Percentiles rank a stretch among this genome's conserved stretches.
Conservation (phyloP, 2,888 invertebrate genomes). For the Dryobotodes eremita region DNA sequence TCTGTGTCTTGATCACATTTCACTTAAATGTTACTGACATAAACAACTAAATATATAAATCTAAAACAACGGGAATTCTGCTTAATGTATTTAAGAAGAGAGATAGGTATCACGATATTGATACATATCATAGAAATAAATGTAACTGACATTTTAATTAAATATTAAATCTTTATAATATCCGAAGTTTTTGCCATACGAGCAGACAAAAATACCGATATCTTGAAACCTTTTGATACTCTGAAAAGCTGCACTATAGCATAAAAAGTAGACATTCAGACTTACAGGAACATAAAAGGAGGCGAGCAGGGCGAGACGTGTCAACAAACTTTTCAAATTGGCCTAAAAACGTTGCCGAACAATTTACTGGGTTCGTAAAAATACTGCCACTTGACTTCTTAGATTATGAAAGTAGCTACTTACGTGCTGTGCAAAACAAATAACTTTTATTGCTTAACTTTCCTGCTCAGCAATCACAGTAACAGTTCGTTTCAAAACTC, state of each 20-base stretch:
- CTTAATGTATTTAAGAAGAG: neutral
- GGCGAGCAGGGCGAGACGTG: conserved; percentile 24
- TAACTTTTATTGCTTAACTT: conserved; percentile 66
- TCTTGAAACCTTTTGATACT: neutral
- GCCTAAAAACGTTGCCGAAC: conserved; percentile 48
- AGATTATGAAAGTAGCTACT: conserved; percentile 59
- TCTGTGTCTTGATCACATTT: conserved; percentile 1
- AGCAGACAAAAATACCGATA: neutral
- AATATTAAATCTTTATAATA: neutral
- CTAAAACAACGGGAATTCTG: neutral
- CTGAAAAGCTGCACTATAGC: conserved; percentile 22
- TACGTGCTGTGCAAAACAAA: conserved; percentile 60
- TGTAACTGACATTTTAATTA: neutral
- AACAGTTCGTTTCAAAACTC: conserved; percentile 57
- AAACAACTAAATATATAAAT: neutral
- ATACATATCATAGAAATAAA: neutral
- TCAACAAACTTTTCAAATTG: conserved; percentile 63
- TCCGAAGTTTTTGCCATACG: neutral
- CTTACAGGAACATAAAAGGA: conserved; percentile 46
- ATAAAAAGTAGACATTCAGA: conserved; percentile 41
- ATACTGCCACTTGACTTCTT: conserved; percentile 60
- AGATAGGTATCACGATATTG: neutral
- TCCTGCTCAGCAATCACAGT: conserved; percentile 48
- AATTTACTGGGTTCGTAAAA: conserved; percentile 55
- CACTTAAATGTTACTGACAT: conserved; percentile 1